These are phyloP conservation scores for Patiria miniata DNA, from an alignment of 35 echinoderm and acorn worm species.

Conservation along the genomic window DNA sequence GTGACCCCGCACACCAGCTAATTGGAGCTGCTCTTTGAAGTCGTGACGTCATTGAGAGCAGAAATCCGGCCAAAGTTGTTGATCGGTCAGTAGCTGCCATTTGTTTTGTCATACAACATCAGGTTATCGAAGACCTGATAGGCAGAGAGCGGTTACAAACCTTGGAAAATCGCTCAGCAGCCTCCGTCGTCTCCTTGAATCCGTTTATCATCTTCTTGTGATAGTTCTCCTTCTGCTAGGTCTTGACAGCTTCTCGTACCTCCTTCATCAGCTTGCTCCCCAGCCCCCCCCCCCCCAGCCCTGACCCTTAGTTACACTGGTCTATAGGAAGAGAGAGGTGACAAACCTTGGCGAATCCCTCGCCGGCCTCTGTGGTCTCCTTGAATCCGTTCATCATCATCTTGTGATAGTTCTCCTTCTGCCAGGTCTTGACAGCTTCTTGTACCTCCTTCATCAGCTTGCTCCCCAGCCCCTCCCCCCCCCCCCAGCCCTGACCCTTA, in stretches of 20 bases:
- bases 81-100: no score
- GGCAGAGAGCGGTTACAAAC: slow-evolving; percentile 35
- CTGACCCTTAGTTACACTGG: no score
- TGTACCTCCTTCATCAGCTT: slow-evolving; percentile 71
- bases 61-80: no score
- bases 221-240: slow-evolving; percentile 97
- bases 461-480: no score
- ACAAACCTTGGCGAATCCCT: slow-evolving; percentile 90
- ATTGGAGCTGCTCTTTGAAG: no score
- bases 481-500: no score
- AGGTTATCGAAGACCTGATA: no score
- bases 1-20: no score
- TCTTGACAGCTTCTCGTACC: slow-evolving; percentile 70
- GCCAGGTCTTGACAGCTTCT: slow-evolving; percentile 81
- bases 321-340: neutral
- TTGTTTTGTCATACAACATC: no score
- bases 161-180: slow-evolving; percentile 89
- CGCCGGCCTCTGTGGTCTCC: slow-evolving; percentile 81
- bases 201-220: slow-evolving; percentile 99
- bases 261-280: slow-evolving; percentile 74
- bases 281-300: no score
- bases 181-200: slow-evolving; percentile 88
- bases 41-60: no score
- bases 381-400: slow-evolving; percentile 99
- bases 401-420: slow-evolving; percentile 98